Evolutionary conservation across 2,888 invertebrate species (phyloP).

Genomic region (Dynastes grantii): DNA sequence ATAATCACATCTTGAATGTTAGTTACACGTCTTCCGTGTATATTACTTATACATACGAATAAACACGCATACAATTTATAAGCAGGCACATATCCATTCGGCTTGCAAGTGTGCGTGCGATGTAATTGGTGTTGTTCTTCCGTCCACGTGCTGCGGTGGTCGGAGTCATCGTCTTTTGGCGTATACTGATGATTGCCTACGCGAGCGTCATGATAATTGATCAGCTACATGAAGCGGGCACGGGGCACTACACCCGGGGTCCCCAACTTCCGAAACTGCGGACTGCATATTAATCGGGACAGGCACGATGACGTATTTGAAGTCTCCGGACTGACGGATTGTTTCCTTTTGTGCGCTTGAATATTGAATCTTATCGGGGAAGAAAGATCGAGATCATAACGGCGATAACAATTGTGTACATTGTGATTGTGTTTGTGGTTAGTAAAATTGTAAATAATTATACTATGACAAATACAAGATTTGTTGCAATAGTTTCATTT

Average conservation of each 20-base stretch:
- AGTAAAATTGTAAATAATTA: no score
- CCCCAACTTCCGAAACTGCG: constrained; percentile 65
- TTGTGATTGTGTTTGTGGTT: no score
- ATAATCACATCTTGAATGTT: no score
- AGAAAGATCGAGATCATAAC: no score
- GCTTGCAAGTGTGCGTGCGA: constrained; percentile 51
- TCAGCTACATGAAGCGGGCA: constrained; percentile 59
- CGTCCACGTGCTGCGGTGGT: constrained; percentile 65
- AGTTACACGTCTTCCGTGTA: no score
- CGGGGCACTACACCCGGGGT: constrained; percentile 62
- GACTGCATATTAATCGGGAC: constrained; percentile 63
- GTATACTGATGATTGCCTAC: constrained; percentile 50
- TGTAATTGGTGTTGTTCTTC: constrained; percentile 68
- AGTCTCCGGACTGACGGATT: constrained; percentile 10
- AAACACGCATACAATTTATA: background rate
- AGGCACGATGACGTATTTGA: constrained; percentile 2
- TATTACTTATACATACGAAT: no score
- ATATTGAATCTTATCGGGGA: background rate
- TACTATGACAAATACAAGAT: no score
- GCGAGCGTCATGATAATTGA: constrained; percentile 62
- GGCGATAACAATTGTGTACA: no score
- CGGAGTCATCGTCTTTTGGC: constrained; percentile 52
- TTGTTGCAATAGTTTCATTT: no score
- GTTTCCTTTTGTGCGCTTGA: background rate
- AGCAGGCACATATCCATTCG: background rate